Evolutionary conservation across 2,888 invertebrate species (phyloP).

Genomic region (Chironomus tentans): DNA sequence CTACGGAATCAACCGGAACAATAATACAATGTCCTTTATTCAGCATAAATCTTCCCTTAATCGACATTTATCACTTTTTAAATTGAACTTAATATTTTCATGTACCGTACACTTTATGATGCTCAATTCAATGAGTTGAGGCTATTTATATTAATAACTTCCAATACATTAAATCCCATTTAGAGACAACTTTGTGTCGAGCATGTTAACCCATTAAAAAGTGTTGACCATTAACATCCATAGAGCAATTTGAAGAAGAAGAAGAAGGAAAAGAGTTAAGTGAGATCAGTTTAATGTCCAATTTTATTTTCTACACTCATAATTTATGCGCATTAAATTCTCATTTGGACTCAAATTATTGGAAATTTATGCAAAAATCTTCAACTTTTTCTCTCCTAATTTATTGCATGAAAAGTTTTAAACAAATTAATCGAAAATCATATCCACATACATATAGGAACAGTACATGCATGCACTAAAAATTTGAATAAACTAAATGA

Average conservation of each 20-base stretch:
- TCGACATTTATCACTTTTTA: constrained; percentile 21
- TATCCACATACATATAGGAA: too few species aligned
- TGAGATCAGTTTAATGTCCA: background rate
- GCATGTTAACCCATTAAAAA: background rate
- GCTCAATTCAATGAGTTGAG: background rate
- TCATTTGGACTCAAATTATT: constrained; percentile 6
- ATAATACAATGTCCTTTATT: background rate
- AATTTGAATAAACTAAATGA: too few species aligned
- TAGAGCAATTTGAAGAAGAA: background rate
- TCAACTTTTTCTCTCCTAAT: too few species aligned
- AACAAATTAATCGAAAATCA: too few species aligned
- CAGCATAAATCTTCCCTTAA: constrained; percentile 15
- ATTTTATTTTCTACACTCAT: background rate
- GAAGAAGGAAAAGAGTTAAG: background rate
- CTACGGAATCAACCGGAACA: too few species aligned
- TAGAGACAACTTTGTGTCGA: background rate
- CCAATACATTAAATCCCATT: constrained; percentile 19
- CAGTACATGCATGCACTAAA: too few species aligned
- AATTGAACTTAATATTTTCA: constrained; percentile 2
- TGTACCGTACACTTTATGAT: background rate
- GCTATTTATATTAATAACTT: constrained; percentile 25
- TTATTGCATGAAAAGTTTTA: too few species aligned
- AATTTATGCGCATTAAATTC: constrained; percentile 13
- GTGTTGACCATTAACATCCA: constrained; percentile 13
- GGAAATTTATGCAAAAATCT: constrained; percentile 15